Evolutionary conservation across 2,888 invertebrate species (phyloP).

Genomic region (Corbicula japonica): DNA sequence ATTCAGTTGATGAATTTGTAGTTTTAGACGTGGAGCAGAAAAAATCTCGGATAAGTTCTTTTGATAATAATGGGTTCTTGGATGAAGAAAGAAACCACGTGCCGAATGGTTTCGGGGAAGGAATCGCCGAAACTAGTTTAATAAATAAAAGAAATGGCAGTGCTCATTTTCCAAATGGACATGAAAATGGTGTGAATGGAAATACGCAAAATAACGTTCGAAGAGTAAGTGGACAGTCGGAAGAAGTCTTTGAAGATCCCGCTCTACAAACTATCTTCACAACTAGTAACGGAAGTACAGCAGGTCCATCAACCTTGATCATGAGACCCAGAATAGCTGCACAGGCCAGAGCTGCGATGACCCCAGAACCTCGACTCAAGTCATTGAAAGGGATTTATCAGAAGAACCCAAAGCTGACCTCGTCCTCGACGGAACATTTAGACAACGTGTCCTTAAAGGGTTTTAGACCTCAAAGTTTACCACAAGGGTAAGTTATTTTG

Average conservation of each 20-base stretch:
- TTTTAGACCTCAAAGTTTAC: background rate
- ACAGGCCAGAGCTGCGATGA: conserved; percentile 33
- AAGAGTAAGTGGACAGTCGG: no score
- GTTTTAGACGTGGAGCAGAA: background rate
- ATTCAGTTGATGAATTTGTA: background rate
- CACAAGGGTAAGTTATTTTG: no score
- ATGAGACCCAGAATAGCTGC: conserved; percentile 18
- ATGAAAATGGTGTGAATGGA: no score
- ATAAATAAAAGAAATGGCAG: no score
- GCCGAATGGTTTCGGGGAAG: background rate
- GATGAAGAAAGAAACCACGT: background rate
- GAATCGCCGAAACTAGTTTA: no score
- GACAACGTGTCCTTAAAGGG: conserved; percentile 57
- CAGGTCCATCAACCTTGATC: conserved; percentile 8
- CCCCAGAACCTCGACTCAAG: conserved; percentile 58
- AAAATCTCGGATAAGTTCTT: background rate
- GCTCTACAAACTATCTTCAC: no score
- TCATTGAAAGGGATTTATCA: conserved; percentile 49
- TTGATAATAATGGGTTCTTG: conserved; percentile 3
- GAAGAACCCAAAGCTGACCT: conserved; percentile 60
- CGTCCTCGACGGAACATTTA: conserved; percentile 53
- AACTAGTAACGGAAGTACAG: no score
- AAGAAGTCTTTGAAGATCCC: no score
- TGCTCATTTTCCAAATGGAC: no score
- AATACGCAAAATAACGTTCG: no score